Conservation (phyloP, 2,113 vertebrate species). For the Rhea pennata region DNA sequence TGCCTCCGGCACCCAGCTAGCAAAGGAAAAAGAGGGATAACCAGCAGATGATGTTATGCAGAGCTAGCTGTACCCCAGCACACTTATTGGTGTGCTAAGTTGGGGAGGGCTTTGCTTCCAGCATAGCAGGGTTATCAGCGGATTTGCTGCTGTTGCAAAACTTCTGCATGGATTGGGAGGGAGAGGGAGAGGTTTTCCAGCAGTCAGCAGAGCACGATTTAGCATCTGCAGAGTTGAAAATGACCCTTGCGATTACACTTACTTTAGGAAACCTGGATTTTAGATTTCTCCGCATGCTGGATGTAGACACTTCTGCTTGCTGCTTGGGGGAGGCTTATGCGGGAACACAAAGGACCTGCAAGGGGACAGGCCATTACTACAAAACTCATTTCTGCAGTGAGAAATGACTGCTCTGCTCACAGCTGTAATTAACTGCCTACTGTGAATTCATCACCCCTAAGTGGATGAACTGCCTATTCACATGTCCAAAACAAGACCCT, state of each 20-base stretch:
- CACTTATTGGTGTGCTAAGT: slow-evolving; percentile 30
- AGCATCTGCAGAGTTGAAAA: slow-evolving; percentile 65
- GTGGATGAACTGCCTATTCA: not conserved
- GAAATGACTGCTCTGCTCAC: not conserved
- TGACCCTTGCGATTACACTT: slow-evolving; percentile 55
- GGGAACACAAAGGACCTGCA: not conserved
- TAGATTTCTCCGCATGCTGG: not conserved
- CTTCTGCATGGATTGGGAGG: slow-evolving; percentile 55
- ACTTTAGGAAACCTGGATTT: slow-evolving; percentile 43
- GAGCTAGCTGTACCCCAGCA: slow-evolving; percentile 2
- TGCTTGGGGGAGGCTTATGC: not conserved
- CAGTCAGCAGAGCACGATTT: slow-evolving; percentile 69
- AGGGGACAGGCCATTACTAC: not conserved
- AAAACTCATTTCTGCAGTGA: not conserved
- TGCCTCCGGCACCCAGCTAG: slow-evolving; percentile 46
- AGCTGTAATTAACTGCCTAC: not conserved
- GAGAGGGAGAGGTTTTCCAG: slow-evolving; percentile 64
- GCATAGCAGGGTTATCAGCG: slow-evolving; percentile 60
- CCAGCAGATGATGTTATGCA: slow-evolving; percentile 24
- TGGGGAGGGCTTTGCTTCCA: slow-evolving; percentile 69
- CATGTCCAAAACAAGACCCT: not conserved
- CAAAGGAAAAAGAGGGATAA: slow-evolving; percentile 11
- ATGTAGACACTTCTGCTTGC: not conserved
- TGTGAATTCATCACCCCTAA: not conserved
- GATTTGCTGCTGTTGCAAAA: slow-evolving; percentile 73